Evolutionary conservation across 2,113 vertebrate species (phyloP).

Genomic region (Spea multiplicata): DNA sequence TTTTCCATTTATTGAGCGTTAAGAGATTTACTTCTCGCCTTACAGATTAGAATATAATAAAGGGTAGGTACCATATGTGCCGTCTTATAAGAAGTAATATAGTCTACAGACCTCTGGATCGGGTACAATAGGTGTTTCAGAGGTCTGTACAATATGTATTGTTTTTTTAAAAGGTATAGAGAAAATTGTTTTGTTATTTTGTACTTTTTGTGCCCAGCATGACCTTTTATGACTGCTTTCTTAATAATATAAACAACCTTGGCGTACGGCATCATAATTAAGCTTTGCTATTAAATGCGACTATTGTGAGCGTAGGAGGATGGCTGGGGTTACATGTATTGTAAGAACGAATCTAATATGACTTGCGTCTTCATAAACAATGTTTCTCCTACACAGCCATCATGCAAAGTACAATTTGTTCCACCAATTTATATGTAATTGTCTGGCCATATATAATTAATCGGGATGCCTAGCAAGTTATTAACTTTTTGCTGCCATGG

Average conservation of each 20-base stretch:
- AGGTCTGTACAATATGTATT: too few relatives aligned
- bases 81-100: too few relatives aligned
- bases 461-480: slow-evolving; percentile 24
- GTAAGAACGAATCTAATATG: slow-evolving; percentile 19
- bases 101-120: too few relatives aligned
- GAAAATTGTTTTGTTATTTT: too few relatives aligned
- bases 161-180: too few relatives aligned
- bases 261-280: neutral
- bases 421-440: slow-evolving; percentile 32
- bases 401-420: slow-evolving; percentile 17
- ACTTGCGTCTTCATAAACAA: slow-evolving; percentile 22
- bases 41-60: too few relatives aligned
- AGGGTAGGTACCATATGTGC: too few relatives aligned
- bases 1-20: too few relatives aligned
- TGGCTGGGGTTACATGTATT: neutral
- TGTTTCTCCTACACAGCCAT: slow-evolving; percentile 31
- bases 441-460: slow-evolving; percentile 19
- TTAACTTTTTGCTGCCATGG: slow-evolving; percentile 25
- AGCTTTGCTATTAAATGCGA: neutral
- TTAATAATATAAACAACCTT: neutral
- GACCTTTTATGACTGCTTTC: neutral
- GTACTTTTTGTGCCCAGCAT: neutral
- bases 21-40: too few relatives aligned
- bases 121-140: too few relatives aligned
- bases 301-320: slow-evolving; percentile 14